These are phyloP conservation scores for Drosophila arizonae DNA, from an alignment of 1,140 invertebrate species.

Conservation along the genomic window DNA sequence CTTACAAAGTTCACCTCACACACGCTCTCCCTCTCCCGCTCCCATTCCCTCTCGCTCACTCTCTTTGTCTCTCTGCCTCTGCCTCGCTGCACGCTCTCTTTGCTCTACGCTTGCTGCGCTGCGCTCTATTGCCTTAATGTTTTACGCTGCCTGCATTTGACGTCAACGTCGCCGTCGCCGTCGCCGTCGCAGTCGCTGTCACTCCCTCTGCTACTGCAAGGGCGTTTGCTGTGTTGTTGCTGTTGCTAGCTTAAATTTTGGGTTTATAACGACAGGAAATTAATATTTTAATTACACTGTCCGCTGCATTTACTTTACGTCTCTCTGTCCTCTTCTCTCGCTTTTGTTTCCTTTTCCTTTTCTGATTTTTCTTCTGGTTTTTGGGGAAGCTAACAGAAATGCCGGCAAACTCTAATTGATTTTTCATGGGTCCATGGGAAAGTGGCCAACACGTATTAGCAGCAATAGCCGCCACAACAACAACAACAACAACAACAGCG, in stretches of 20 bases:
- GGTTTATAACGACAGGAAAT: conserved; percentile 67
- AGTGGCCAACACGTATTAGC: conserved; percentile 31
- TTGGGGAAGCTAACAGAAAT: neutral
- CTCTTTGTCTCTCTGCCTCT: neutral
- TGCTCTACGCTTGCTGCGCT: conserved; percentile 6
- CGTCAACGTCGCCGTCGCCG: neutral
- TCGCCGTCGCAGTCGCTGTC: neutral
- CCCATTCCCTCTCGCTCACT: neutral
- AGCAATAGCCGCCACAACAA: conserved; percentile 9
- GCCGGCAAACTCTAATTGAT: conserved; percentile 57
- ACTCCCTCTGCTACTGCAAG: conserved; percentile 2
- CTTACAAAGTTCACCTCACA: conserved; percentile 41
- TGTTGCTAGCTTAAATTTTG: conserved; percentile 29
- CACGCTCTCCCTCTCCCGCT: conserved; percentile 4
- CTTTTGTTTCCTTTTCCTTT: conserved; percentile 13
- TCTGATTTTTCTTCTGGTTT: conserved; percentile 21
- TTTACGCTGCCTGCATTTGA: conserved; percentile 31
- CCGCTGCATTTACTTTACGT: conserved; percentile 1
- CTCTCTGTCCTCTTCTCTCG: conserved; percentile 17
- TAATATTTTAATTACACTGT: conserved; percentile 73
- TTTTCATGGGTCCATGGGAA: conserved; percentile 62
- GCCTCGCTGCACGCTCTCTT: neutral
- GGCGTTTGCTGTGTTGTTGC: conserved; percentile 56
- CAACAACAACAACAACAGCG: conserved; percentile 1
- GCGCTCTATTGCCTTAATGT: conserved; percentile 33